phyloP scores from a whole-genome alignment of 2,888 invertebrate genomes.

The Caenorhabditis sp. region DNA sequence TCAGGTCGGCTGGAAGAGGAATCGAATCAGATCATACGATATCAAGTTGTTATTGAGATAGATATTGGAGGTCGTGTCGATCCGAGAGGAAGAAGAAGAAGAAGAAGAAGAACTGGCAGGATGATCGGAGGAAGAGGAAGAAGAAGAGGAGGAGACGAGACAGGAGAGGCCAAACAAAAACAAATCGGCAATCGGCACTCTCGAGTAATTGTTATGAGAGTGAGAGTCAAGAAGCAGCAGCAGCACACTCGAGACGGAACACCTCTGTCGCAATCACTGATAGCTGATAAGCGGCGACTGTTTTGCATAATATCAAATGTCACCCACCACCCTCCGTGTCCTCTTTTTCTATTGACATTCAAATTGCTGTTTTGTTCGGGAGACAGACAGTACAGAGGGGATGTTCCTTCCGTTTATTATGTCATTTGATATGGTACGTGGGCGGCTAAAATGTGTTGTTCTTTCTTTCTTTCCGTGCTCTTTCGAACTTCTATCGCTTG shows the following conservation, averaged over 20 bases:
- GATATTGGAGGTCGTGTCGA: no score
- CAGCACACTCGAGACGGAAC: slow-evolving; percentile 6
- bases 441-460: no score
- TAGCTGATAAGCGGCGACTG: no score
- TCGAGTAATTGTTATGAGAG: slow-evolving; percentile 19
- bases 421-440: neutral
- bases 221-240: no score
- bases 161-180: slow-evolving; percentile 45
- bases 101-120: no score
- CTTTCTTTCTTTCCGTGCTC: no score
- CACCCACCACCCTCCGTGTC: no score
- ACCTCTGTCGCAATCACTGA: no score
- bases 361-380: neutral
- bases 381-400: neutral
- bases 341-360: slow-evolving; percentile 2
- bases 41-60: slow-evolving; percentile 53
- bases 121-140: no score
- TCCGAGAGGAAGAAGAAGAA: slow-evolving; percentile 6
- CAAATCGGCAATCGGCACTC: slow-evolving; percentile 21
- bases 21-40: slow-evolving; percentile 53
- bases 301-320: neutral
- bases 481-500: no score
- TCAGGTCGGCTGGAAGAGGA: no score
- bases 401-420: neutral
- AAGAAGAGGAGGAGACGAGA: neutral